Base-by-base conservation (phyloP, 2,888 invertebrate species). In the Lasioglossum malachurum region DNA sequence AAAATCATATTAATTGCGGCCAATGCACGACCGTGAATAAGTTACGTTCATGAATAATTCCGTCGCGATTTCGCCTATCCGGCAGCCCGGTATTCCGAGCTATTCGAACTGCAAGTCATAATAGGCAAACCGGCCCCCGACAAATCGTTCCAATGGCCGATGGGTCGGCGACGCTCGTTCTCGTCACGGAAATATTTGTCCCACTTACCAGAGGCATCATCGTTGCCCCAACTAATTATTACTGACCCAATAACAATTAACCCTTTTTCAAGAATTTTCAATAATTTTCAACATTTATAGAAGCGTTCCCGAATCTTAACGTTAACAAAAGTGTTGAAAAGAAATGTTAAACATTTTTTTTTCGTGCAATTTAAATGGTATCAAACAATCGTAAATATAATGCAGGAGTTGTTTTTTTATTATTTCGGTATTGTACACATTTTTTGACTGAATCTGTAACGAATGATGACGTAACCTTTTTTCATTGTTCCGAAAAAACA, bases 41-140 rank as follows among this genome's bases (percentile, higher is more conserved):
- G 73, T 84, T 78, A 75, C 78, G 74, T n/a, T 84, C 74, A 84
- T 84, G 82, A 82, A 84, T 84, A 78, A 84, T 84, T 75, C 69
- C 46, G 46, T 16, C 53, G 69, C 57, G 69, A 84, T 84, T 84
- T 78, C 41, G 74, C 57, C 16, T 38, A 69, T 38, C 38, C n/a
- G 38, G 4, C 23, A 23, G 12, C 41, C 4, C 2, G 41, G n/a
- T 69, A 69, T 38, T 38, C 46, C 35, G 35, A 49, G 46, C 12
- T 46, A 57, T 31, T 74, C 46, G 82, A 78, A 41, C 44, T 77
- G 82, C 77, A 31, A 27, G 44, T 74, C 82, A 84, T 77, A 82
- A 82, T 74, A 69, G 74, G 23, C 19, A 74, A 31, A 49, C 69
- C 74, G 27, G 14, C 46, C 38, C 73, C 14, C 41, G 78, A 74